Percentiles rank a stretch among this genome's conserved stretches.
phyloP scores from a whole-genome alignment of 1,140 invertebrate genomes.

The Monomorium pharaonis region DNA sequence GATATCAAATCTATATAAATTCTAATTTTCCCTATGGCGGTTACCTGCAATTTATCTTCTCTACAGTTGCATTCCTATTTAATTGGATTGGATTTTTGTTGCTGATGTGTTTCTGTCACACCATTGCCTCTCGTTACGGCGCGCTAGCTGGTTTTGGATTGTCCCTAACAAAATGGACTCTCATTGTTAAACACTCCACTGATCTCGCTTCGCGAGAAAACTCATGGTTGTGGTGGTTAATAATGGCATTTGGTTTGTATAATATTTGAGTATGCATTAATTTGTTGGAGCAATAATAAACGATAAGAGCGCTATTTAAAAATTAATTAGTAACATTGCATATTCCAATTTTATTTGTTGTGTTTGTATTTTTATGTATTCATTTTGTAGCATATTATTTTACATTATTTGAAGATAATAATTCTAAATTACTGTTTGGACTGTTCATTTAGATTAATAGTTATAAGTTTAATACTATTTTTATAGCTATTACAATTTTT shows the following conservation, averaged over 20 bases:
- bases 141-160: constrained; percentile 96
- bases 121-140: constrained; percentile 96
- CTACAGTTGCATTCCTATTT: constrained; percentile 93
- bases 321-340: too few relatives aligned
- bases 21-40: constrained; percentile 6
- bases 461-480: too few relatives aligned
- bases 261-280: neutral
- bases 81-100: constrained; percentile 98
- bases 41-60: constrained; percentile 38
- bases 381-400: too few relatives aligned
- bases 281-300: too few relatives aligned
- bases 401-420: too few relatives aligned
- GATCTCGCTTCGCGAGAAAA: constrained; percentile 94
- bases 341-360: too few relatives aligned
- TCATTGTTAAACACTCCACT: constrained; percentile 96
- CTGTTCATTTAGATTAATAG: too few relatives aligned
- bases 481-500: too few relatives aligned
- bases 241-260: constrained; percentile 93
- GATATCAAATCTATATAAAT: constrained; percentile 44
- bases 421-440: too few relatives aligned
- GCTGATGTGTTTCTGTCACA: constrained; percentile 96
- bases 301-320: too few relatives aligned
- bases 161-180: constrained; percentile 96
- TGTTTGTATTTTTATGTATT: too few relatives aligned
- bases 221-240: constrained; percentile 95